Conservation (phyloP, 2,888 invertebrate genomes). For the Drosophila bunnanda region DNA sequence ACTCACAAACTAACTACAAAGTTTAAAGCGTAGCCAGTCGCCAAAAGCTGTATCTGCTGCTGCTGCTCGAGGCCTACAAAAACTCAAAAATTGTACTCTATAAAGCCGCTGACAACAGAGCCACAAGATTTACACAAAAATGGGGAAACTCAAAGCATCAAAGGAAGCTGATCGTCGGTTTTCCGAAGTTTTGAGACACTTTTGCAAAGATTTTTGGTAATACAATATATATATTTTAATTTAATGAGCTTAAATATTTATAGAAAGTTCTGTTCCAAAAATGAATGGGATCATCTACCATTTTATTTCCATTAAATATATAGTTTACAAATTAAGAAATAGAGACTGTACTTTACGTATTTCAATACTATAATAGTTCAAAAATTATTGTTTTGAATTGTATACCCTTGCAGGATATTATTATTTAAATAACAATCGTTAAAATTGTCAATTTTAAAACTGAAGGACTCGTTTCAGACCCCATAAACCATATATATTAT, state of each 20-base stretch:
- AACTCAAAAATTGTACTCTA: constrained; percentile 37
- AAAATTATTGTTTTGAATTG: too few relatives aligned
- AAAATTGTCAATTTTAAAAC: too few relatives aligned
- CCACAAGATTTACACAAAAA: constrained; percentile 28
- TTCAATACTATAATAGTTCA: too few relatives aligned
- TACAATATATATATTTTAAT: not conserved
- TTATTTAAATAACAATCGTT: too few relatives aligned
- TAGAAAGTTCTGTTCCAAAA: not conserved
- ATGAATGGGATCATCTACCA: too few relatives aligned
- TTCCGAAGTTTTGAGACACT: constrained; percentile 11
- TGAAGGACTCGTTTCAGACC: too few relatives aligned
- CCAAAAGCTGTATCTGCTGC: constrained; percentile 31
- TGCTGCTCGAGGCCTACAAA: constrained; percentile 34
- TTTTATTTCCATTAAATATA: too few relatives aligned
- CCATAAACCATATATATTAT: too few relatives aligned
- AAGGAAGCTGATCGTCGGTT: constrained; percentile 31
- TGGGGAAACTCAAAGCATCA: constrained; percentile 16
- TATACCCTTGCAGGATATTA: too few relatives aligned
- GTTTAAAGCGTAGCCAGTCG: constrained; percentile 41
- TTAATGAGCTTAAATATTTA: too few relatives aligned
- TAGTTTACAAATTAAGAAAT: too few relatives aligned
- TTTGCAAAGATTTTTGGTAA: constrained; percentile 12
- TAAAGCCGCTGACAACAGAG: constrained; percentile 41
- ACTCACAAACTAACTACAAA: constrained; percentile 44
- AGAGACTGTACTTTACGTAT: too few relatives aligned